Base-by-base conservation (phyloP, 1,140 invertebrate genomes). In the Panulirus ornatus region DNA sequence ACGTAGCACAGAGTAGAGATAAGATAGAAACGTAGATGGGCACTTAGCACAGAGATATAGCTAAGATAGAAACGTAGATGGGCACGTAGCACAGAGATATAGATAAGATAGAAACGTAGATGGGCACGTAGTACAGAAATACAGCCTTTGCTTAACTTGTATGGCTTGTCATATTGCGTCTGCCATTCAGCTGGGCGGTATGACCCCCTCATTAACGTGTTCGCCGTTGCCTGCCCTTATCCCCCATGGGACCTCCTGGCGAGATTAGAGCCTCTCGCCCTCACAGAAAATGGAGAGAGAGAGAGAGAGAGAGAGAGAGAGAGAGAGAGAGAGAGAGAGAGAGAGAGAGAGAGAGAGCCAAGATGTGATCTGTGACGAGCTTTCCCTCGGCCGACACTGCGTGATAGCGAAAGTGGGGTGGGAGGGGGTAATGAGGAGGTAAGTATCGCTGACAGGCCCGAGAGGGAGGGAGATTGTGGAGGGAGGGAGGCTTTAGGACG, bases 331-430 rank as follows among this genome's bases (percentile, higher is more conserved):
- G 19, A 8, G 70, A 71, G 27, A 71, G 27, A 71, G 70, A 58
- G 63, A 66, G 63, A 66, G 63, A 66, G 63, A 34, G 70, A 22
- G 70, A 81, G 75, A 81, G 44, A 16, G 73, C 44, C 14, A 66
- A 27, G 22, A 5, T 27, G 1, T 66, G 58, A 66, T 66, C n/a
- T 66, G 58, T 66, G 58, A 27, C 58, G 6, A 66, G n/a, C 27
- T 66, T 66, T 66, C 30, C 58, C 2, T 30, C n/a, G 54, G 58
- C n/a, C 30, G 58, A 66, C 54, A 66, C n/a, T 11, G 36, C 27
- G 5, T 5, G 78, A 81, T 38, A 54, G 16, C 27, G 27, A 54
- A 38, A 81, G 16, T 34, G 44, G 78, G 40, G 70, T 36, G 27
- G 40, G 70, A 71, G 27, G 40, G 19, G 47, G 9, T 36, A 34